Conservation (phyloP, 2,888 invertebrate genomes). For the Parnassius smintheus region DNA sequence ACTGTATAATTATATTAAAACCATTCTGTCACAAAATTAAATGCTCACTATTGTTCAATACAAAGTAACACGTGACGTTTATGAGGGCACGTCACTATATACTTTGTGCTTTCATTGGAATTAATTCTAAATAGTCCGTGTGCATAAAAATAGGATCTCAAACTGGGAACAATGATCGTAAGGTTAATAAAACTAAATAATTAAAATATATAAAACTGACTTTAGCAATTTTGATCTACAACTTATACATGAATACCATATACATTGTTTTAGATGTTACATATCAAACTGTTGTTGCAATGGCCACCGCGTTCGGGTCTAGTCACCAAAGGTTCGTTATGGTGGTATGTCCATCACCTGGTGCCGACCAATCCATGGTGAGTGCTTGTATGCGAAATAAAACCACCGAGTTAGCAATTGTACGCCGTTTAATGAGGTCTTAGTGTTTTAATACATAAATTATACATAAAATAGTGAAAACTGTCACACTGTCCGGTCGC, state of each 20-base stretch:
- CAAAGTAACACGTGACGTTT: slow-evolving; percentile 24
- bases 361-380: slow-evolving; percentile 43
- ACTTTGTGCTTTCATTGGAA: slow-evolving; percentile 14
- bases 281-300: slow-evolving; percentile 5
- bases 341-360: slow-evolving; percentile 70
- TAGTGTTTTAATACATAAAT: slow-evolving; percentile 65
- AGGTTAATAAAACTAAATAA: slow-evolving; percentile 39
- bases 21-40: slow-evolving; percentile 68
- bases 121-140: slow-evolving; percentile 19
- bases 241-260: slow-evolving; percentile 13
- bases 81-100: slow-evolving; percentile 22
- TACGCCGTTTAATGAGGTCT: slow-evolving; percentile 74
- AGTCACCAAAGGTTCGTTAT: slow-evolving; percentile 52
- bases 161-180: slow-evolving; percentile 39
- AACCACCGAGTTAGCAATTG: slow-evolving; percentile 67
- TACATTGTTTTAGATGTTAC: slow-evolving; percentile 4
- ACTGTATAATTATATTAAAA: slow-evolving; percentile 37
- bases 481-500: slow-evolving; percentile 41
- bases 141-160: slow-evolving; percentile 32
- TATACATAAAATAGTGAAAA: slow-evolving; percentile 47
- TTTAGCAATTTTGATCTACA: slow-evolving; percentile 54
- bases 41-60: slow-evolving; percentile 53
- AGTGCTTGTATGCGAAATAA: slow-evolving; percentile 56
- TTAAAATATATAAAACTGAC: slow-evolving; percentile 49
- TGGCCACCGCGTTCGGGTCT: slow-evolving; percentile 33